These are phyloP conservation scores for Leptopterna dolabrata DNA, from an alignment of 2,888 invertebrate species.

Conservation along the genomic window DNA sequence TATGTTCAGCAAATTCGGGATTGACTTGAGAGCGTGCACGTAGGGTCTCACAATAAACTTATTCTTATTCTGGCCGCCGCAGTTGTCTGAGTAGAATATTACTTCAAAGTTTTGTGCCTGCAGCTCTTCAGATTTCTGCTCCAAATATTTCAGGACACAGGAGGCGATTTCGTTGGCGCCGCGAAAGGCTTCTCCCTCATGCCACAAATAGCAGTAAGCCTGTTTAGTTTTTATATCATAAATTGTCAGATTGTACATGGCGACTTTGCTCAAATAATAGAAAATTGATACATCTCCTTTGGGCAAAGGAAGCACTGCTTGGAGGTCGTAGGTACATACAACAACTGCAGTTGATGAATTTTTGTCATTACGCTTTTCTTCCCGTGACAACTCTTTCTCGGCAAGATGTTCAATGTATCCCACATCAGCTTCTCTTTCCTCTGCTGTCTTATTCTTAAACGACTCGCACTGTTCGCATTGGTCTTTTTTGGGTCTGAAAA, in stretches of 20 bases:
- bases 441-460: not conserved
- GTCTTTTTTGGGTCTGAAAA: slow-evolving; percentile 17
- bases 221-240: not conserved
- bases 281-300: slow-evolving; percentile 61
- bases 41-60: slow-evolving; percentile 18
- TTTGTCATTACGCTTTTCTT: slow-evolving; percentile 58
- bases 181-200: slow-evolving; percentile 28
- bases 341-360: slow-evolving; percentile 35
- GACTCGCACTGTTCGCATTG: not conserved
- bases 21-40: not conserved
- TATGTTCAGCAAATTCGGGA: slow-evolving; percentile 52
- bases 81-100: slow-evolving; percentile 47
- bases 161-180: slow-evolving; percentile 39
- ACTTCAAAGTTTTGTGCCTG: not conserved
- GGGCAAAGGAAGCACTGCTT: slow-evolving; percentile 62
- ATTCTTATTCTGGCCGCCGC: slow-evolving; percentile 40
- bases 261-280: slow-evolving; percentile 57
- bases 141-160: slow-evolving; percentile 12
- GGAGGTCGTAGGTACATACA: slow-evolving; percentile 62
- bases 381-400: slow-evolving; percentile 60
- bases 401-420: slow-evolving; percentile 51
- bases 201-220: no score
- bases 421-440: not conserved
- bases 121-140: not conserved
- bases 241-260: not conserved